Base-by-base conservation (phyloP, 2,888 invertebrate species). In the Lasius fuliginosus region DNA sequence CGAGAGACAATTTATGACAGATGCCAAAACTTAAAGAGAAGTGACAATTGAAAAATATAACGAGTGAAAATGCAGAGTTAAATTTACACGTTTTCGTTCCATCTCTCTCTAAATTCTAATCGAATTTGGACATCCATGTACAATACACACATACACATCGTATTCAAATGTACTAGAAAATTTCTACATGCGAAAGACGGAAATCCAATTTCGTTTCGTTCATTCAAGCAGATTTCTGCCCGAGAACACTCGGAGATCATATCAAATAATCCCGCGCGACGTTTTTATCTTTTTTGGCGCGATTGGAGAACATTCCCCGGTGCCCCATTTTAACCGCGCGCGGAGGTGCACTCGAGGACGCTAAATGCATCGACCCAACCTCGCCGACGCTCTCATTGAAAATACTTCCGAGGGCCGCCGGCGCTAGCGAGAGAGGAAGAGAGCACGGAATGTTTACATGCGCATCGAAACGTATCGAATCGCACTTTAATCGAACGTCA, bases 391-490 rank as follows among this genome's bases (percentile, higher is more conserved):
- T 75, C 83, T 53, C 83, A 33, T 75, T 68, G 85, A 83, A 85
- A 85, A 85, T 83, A 83, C 46, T 56, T 56, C 42, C 42, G 82
- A 83, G 76, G 64, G 42, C 65, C 76, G 60, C 60, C 85, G 75
- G 75, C 65, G 85, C 67, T 76, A 85, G 49, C 67, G 77, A 76
- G 60, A 77, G 81, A 30, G 71, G 73, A 60, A 77, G 1, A n/a
- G 53, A 53, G 53, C n/a, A 40, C 65, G 62, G 68, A 36, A 83
- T 83, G 75, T 68, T 84, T 84, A 86, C 85, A 71, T 60, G 82
- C 82, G 86, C 74, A 76, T 84, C 64, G 46, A 49, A 56, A 64
- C 42, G 53, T 65, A 82, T 49, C 73, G 62, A 62, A 30, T 23
- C 64, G 64, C 49, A 27, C 40, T 33, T 36, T 68, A 62, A 74